Evolutionary conservation across 2,797 vertebrate species (phyloP).

Genomic region (Falco columbarius): DNA sequence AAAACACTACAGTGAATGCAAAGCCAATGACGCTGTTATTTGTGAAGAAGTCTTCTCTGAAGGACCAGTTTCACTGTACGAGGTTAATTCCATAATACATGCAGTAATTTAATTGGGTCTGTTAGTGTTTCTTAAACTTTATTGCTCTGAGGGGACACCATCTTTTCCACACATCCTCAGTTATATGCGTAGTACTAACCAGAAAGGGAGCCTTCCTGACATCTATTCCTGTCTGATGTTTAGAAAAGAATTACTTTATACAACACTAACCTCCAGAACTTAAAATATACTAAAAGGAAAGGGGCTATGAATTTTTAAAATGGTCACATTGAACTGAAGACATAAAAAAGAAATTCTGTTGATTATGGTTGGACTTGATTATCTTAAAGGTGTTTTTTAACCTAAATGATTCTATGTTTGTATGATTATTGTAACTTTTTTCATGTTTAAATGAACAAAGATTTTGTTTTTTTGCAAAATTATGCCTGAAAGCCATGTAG

Average conservation of each 20-base stretch:
- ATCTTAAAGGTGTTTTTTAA: background rate
- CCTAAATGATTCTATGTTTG: background rate
- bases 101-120: background rate
- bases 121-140: background rate
- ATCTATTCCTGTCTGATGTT: background rate
- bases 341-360: background rate
- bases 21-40: background rate
- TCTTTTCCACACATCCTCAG: background rate
- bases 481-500: background rate
- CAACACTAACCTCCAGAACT: background rate
- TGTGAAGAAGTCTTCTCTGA: background rate
- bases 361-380: background rate
- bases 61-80: background rate
- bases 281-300: background rate
- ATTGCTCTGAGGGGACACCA: background rate
- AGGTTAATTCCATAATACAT: background rate
- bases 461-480: background rate
- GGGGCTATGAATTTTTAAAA: background rate
- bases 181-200: background rate
- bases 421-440: background rate
- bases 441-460: background rate
- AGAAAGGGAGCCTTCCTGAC: background rate
- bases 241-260: background rate
- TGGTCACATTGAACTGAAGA: background rate
- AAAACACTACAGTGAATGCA: background rate